Evolutionary conservation across 2,888 invertebrate species (phyloP).

Genomic region (Argyresthia goedartella): DNA sequence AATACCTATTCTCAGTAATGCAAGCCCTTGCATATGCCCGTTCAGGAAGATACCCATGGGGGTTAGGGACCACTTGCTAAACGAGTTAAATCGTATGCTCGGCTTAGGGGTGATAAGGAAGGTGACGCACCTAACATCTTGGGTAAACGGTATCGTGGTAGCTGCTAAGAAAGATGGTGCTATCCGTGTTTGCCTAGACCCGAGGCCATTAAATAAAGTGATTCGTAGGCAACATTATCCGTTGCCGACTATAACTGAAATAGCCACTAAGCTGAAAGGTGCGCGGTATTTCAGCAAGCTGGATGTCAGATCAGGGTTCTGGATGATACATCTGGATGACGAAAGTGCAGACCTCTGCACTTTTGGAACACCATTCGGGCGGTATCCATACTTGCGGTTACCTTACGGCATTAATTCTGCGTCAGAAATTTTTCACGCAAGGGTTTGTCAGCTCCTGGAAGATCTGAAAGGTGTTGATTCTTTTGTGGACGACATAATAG

Average conservation of each 20-base stretch:
- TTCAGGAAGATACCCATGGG: too few species aligned
- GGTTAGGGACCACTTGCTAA: too few species aligned
- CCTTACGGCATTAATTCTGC: conserved; percentile 8
- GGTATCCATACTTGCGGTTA: neutral
- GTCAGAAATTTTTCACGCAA: conserved; percentile 7
- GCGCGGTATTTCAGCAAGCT: conserved; percentile 1
- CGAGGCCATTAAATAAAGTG: neutral
- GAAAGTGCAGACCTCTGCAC: conserved; percentile 1
- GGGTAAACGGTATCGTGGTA: too few species aligned
- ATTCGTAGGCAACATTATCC: neutral
- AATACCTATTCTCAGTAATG: too few species aligned
- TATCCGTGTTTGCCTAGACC: too few species aligned
- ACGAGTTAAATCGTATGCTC: too few species aligned
- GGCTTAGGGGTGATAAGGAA: too few species aligned
- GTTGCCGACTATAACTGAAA: neutral
- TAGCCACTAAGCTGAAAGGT: neutral
- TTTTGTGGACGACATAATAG: conserved; percentile 14
- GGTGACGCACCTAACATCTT: too few species aligned
- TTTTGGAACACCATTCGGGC: neutral
- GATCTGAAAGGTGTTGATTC: conserved; percentile 11
- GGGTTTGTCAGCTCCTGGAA: conserved; percentile 10
- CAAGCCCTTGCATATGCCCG: too few species aligned
- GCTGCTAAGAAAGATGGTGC: too few species aligned
- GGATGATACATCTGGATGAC: conserved; percentile 4
- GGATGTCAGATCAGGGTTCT: conserved; percentile 2